Evolutionary conservation across 2,888 invertebrate species (phyloP).

Genomic region (Aplocera efformata): DNA sequence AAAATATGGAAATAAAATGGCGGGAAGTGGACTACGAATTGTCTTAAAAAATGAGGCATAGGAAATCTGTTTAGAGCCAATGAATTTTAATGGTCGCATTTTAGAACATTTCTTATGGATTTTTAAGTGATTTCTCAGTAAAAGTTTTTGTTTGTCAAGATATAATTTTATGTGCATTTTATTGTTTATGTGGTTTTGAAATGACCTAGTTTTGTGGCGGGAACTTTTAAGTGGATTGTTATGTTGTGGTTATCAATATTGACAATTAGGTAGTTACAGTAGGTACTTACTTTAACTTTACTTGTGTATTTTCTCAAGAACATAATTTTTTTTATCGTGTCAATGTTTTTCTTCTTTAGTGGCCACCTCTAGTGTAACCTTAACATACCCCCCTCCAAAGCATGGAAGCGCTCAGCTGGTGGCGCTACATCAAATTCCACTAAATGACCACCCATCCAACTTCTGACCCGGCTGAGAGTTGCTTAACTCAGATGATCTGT

Average conservation of each 20-base stretch:
- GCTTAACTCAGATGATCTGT: too few relatives aligned
- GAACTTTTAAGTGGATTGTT: constrained; percentile 7
- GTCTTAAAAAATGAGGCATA: constrained; percentile 54
- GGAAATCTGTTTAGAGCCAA: constrained; percentile 58
- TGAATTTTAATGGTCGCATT: constrained; percentile 64
- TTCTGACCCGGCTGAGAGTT: too few relatives aligned
- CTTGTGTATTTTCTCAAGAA: too few relatives aligned
- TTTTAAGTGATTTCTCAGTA: constrained; percentile 38
- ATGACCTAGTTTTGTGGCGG: constrained; percentile 22
- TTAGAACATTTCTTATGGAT: constrained; percentile 41
- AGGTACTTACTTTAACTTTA: too few relatives aligned
- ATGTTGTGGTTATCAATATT: background rate
- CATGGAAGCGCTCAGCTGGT: too few relatives aligned
- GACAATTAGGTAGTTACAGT: background rate
- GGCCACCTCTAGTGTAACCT: too few relatives aligned
- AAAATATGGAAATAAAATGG: constrained; percentile 70
- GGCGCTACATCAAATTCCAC: too few relatives aligned
- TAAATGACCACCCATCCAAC: too few relatives aligned
- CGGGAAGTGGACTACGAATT: constrained; percentile 71
- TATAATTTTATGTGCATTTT: constrained; percentile 42
- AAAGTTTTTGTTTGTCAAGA: constrained; percentile 41
- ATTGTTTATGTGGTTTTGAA: constrained; percentile 31
- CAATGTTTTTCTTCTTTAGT: too few relatives aligned
- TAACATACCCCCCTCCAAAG: too few relatives aligned
- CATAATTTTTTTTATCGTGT: too few relatives aligned